Conservation (phyloP, 2,888 invertebrate genomes). For the Eudasyphora cyanicolor region DNA sequence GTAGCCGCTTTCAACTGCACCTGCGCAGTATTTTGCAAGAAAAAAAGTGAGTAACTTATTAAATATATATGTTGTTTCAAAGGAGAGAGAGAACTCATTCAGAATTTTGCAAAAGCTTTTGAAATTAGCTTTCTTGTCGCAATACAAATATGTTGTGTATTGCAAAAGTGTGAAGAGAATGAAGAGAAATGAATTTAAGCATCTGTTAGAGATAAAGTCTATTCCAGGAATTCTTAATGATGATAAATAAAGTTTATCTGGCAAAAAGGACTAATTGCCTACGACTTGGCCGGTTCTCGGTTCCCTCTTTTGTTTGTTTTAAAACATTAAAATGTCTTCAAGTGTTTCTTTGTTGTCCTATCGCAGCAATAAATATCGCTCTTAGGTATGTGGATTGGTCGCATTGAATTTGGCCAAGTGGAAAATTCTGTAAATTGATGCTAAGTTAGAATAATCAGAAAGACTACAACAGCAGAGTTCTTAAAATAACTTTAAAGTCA, state of each 20-base stretch:
- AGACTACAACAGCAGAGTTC: too few relatives aligned
- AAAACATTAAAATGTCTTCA: not conserved
- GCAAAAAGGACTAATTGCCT: constrained; percentile 11
- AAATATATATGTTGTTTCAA: not conserved
- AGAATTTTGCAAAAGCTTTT: not conserved
- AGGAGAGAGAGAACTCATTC: not conserved
- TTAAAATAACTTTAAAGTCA: too few relatives aligned
- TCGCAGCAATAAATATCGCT: not conserved
- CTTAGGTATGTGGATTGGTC: not conserved
- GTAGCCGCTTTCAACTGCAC: not conserved
- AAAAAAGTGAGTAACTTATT: constrained; percentile 5
- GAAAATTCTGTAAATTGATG: too few relatives aligned
- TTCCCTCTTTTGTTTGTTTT: too few relatives aligned
- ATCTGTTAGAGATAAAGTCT: constrained; percentile 14
- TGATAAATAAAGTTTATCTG: constrained; percentile 11
- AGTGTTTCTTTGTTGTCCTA: not conserved
- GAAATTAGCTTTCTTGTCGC: constrained; percentile 18
- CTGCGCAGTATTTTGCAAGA: constrained; percentile 12
- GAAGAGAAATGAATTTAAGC: constrained; percentile 12
- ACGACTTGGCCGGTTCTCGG: too few relatives aligned
- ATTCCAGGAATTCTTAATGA: not conserved
- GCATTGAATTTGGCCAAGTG: too few relatives aligned
- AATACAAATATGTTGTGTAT: not conserved
- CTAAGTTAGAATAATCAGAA: too few relatives aligned
- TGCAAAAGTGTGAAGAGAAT: not conserved